Conservation (phyloP, 2,113 vertebrate genomes). For the Muntiacus muntjak region DNA sequence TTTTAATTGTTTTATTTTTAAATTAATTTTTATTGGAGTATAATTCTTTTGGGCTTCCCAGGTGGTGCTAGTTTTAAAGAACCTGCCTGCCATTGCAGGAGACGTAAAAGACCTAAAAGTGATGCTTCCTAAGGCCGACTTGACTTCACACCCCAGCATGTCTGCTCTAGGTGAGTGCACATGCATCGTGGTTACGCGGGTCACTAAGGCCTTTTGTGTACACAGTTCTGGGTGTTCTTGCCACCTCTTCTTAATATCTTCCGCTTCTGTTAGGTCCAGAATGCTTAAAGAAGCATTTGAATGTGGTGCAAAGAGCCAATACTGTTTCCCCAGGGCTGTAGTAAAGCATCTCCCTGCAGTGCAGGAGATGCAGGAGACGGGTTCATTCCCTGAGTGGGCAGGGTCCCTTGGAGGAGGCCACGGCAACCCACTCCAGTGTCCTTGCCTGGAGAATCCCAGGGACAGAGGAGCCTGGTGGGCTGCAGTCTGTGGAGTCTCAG, state of each 20-base stretch:
- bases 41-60: accelerated
- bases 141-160: neutral
- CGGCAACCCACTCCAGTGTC: neutral
- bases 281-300: neutral
- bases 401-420: neutral
- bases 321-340: neutral
- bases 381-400: neutral
- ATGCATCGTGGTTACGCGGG: accelerated
- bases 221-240: neutral
- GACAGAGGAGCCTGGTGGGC: neutral
- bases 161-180: neutral
- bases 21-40: neutral
- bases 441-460: neutral
- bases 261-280: neutral
- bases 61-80: neutral
- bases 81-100: neutral
- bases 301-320: neutral
- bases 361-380: neutral
- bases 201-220: neutral
- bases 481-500: neutral
- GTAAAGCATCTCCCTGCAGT: neutral
- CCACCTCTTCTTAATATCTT: neutral
- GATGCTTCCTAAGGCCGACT: neutral
- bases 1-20: neutral
- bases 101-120: neutral